Evolutionary conservation across 2,888 invertebrate species (phyloP).

Genomic region (Eupithecia exiguata): DNA sequence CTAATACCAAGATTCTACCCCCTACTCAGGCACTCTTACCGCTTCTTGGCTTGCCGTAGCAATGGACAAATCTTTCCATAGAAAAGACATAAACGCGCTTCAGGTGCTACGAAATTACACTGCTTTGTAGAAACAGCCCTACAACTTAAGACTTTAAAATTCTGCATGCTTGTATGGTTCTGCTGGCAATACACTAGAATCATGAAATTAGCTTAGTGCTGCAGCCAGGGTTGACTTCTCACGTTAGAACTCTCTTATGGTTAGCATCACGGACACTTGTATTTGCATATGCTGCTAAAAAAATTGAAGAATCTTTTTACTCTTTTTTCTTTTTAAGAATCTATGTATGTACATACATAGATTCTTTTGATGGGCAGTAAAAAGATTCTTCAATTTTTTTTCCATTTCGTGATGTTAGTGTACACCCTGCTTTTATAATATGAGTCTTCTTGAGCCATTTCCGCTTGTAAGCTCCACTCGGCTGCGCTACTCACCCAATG

Average conservation of each 20-base stretch:
- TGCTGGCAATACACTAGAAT: too few species aligned
- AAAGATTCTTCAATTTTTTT: too few species aligned
- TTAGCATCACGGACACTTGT: too few species aligned
- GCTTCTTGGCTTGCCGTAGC: neutral
- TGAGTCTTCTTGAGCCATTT: neutral
- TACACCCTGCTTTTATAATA: neutral
- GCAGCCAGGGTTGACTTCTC: neutral
- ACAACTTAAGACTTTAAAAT: neutral
- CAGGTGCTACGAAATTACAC: neutral
- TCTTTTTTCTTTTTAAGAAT: too few species aligned
- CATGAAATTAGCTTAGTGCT: too few species aligned
- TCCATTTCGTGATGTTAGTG: neutral
- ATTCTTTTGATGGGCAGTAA: neutral
- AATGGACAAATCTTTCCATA: neutral
- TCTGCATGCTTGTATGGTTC: too few species aligned
- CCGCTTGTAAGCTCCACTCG: neutral
- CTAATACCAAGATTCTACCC: neutral
- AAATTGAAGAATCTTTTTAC: too few species aligned
- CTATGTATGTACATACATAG: too few species aligned
- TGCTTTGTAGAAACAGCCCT: neutral
- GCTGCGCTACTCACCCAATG: neutral
- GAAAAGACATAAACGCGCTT: conserved; percentile 7
- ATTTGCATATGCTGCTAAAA: neutral
- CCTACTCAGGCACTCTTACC: neutral
- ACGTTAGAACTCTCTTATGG: too few species aligned